A percentile compares a stretch with the other conserved stretches of the same genome.
Conservation (phyloP, 2,113 vertebrate genomes). For the Bucco capensis region DNA sequence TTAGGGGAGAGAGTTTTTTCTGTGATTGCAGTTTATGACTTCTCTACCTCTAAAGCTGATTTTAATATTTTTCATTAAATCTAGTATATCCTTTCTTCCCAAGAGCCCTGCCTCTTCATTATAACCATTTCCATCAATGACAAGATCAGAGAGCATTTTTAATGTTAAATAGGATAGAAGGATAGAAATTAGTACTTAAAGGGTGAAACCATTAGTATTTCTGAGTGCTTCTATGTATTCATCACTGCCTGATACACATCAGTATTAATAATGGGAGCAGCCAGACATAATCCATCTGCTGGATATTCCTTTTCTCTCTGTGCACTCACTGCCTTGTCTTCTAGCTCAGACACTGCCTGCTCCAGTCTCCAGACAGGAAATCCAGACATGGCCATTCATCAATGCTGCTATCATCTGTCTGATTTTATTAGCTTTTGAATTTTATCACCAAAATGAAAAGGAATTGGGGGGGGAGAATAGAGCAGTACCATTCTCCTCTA, state of each 20-base stretch:
- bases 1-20: background rate
- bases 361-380: slow-evolving; percentile 73
- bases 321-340: slow-evolving; percentile 57
- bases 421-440: slow-evolving; percentile 78
- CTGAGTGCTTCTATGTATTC: slow-evolving; percentile 64
- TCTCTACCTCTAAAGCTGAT: slow-evolving; percentile 37
- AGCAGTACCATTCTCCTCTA: background rate
- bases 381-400: slow-evolving; percentile 76
- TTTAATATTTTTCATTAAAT: slow-evolving; percentile 69
- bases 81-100: slow-evolving; percentile 49
- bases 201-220: slow-evolving; percentile 70
- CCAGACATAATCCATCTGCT: slow-evolving; percentile 74
- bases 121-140: slow-evolving; percentile 66
- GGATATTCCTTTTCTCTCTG: slow-evolving; percentile 59
- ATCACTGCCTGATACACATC: slow-evolving; percentile 71
- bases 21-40: slow-evolving; percentile 9
- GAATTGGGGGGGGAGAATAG: background rate
- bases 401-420: slow-evolving; percentile 73
- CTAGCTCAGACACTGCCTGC: slow-evolving; percentile 64
- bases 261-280: slow-evolving; percentile 71
- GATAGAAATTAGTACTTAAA: slow-evolving; percentile 68
- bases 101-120: slow-evolving; percentile 50
- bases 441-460: slow-evolving; percentile 68
- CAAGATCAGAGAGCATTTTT: slow-evolving; percentile 66
- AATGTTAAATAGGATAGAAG: slow-evolving; percentile 61